Base-by-base conservation (phyloP, 2,888 invertebrate species). In the Camptogramma bilineatum region DNA sequence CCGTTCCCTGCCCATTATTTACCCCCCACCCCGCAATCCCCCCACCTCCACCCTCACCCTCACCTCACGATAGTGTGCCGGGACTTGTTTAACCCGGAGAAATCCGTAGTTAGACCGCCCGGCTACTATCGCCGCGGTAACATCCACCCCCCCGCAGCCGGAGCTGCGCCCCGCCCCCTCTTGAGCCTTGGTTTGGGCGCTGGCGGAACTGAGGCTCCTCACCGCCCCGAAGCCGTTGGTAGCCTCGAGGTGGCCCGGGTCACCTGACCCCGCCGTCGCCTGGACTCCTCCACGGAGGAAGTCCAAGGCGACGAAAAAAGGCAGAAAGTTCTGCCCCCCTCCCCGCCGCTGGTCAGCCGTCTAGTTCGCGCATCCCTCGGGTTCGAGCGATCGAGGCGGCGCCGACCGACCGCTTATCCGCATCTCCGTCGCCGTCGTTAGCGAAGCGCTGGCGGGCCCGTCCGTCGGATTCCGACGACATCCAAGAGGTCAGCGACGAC, bases 161-260 rank as follows among this genome's bases (percentile, higher is more conserved):
- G 3, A 3, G 13, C 44, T 7, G 44, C 44, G 0, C 44, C 44
- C 8, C 44, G 16, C 17, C 34, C 0, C 16, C 17, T 17, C 17
- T 2, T 5, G 44, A 8, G 16, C 17, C 16, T 5, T 0, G 44
- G 44, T 16, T 17, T 44, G 16, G 17, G 17, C 18, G 31, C 17
- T 1, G 4, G 51, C 31, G 52, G 52, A 42, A 21, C 52, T 39
- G 52, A 21, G 19, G 0, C n/a, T 52, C 42, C 42, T 39, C 52
- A 13, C 19, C 39, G n/a, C n/a, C 39, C 19, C n/a, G 42, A n/a
- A 21, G 16, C 42, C 52, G 52, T n/a, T 0, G 19, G 52, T 8
- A 0, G 13, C 52, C 17, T 19, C 2, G 16, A n/a, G 21, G 8
- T 5, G 5, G 44, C 44, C 4, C 19, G 39, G 21, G 10, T 4